Evolutionary conservation across 2,888 invertebrate species (phyloP).

Genomic region (Fragum fragum): DNA sequence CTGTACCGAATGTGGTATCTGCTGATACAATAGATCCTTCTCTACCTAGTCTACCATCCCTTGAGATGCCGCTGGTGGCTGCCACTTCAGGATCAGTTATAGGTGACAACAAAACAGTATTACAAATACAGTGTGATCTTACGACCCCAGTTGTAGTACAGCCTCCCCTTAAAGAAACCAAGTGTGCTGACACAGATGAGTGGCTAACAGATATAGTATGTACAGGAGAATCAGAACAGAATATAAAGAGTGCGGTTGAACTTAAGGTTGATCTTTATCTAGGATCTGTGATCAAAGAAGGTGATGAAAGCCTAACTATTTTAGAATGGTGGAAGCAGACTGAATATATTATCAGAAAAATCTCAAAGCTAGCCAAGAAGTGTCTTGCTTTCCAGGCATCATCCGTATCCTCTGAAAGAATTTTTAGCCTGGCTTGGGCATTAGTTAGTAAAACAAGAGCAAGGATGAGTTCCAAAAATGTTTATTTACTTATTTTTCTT

Average conservation of each 20-base stretch:
- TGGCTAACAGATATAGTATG: too few species aligned
- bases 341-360: neutral
- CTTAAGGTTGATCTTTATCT: neutral
- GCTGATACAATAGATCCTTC: neutral
- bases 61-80: too few species aligned
- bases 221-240: neutral
- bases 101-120: neutral
- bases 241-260: neutral
- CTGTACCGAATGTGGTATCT: too few species aligned
- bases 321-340: neutral
- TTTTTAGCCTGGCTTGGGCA: too few species aligned
- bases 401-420: too few species aligned
- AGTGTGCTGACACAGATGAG: too few species aligned
- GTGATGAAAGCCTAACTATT: neutral
- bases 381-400: too few species aligned
- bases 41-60: neutral
- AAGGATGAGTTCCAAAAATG: too few species aligned
- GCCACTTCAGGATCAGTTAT: too few species aligned
- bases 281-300: neutral
- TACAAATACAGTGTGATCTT: neutral
- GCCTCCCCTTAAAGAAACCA: neutral
- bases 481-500: too few species aligned
- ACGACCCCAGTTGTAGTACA: neutral
- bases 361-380: neutral
- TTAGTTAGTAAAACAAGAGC: too few species aligned